Base-by-base conservation (phyloP, 2,888 invertebrate species). In the Anthoptus insignis region DNA sequence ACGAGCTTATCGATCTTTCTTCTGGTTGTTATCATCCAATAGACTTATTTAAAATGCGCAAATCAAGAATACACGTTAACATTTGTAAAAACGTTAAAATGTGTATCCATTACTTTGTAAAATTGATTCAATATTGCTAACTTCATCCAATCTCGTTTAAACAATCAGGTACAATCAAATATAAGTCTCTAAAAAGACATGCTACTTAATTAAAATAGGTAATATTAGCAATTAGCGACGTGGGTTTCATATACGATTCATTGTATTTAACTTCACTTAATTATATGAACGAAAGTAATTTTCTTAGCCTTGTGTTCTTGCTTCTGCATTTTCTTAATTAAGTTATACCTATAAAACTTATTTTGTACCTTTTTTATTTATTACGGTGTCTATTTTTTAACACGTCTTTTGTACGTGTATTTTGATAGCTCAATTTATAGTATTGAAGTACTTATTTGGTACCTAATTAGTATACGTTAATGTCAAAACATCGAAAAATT, bases 351-450 rank as follows among this genome's bases (percentile, higher is more conserved):
- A n/a, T n/a, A n/a, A 75, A 78, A 52, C 66, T 66, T 67, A 65
- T 66, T 69, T 68, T 68, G 68, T 73, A 73, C 71, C 74, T 73
- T 69, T 70, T 71, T 66, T 83, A 77, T 81, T 78, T 77, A 77
- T 76, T 78, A 70, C 69, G 75, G 75, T 82, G 74, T 82, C 76
- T 71, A 70, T 77, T 79, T 77, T 82, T 71, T 83, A 84, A 84
- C 81, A 78, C 86, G 83, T 84, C 86, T 77, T 77, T 81, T 83
- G 80, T 86, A n/a, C 81, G 86, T 84, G 86, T 84, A 81, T 70
- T 78, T 81, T 79, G 75, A 74, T 88, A 89, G 91, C 91, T 91
- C 90, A 91, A 92, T 89, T 86, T 86, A 80, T 76, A 79, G 71
- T n/a, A 79, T 73, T 78, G 82, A n/a, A n/a, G n/a, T 88, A 86